These are phyloP conservation scores for Scomber scombrus DNA, from an alignment of 2,113 vertebrate species.

Conservation along the genomic window DNA sequence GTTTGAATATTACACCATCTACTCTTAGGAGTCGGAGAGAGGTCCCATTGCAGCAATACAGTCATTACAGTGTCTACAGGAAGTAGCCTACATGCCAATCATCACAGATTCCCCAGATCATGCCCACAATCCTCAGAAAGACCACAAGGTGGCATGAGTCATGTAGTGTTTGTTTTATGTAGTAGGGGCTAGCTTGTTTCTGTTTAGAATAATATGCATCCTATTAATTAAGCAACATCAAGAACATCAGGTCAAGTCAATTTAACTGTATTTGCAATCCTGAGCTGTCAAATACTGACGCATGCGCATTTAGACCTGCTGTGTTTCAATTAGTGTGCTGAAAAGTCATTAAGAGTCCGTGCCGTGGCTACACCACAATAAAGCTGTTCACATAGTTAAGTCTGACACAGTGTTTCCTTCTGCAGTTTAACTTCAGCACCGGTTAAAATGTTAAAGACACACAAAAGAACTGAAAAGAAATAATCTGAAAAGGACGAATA, in stretches of 20 bases:
- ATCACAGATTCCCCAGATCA: not conserved
- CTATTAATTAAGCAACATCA: slow-evolving; percentile 12
- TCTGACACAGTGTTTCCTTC: slow-evolving; percentile 62
- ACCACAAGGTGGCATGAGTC: slow-evolving; percentile 59
- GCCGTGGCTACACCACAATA: slow-evolving; percentile 31
- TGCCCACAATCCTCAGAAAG: not conserved
- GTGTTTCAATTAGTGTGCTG: not conserved
- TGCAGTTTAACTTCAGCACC: not conserved
- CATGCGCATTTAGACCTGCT: not conserved
- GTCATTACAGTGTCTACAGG: slow-evolving; percentile 1
- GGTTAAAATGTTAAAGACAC: not conserved
- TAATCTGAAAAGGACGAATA: no score
- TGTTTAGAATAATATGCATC: not conserved
- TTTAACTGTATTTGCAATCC: slow-evolving; percentile 21
- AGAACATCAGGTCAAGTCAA: slow-evolving; percentile 15
- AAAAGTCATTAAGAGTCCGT: slow-evolving; percentile 1
- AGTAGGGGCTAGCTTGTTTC: not conserved
- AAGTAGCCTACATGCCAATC: not conserved
- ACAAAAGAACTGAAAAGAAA: no score
- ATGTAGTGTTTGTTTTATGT: not conserved
- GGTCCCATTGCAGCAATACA: no score
- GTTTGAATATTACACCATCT: no score
- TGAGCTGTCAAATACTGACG: slow-evolving; percentile 4
- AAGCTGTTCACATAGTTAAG: slow-evolving; percentile 43
- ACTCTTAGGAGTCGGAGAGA: no score